These are phyloP conservation scores for Caenorhabditis virilis DNA, from an alignment of 2,888 invertebrate genomes.

Conservation along the genomic window DNA sequence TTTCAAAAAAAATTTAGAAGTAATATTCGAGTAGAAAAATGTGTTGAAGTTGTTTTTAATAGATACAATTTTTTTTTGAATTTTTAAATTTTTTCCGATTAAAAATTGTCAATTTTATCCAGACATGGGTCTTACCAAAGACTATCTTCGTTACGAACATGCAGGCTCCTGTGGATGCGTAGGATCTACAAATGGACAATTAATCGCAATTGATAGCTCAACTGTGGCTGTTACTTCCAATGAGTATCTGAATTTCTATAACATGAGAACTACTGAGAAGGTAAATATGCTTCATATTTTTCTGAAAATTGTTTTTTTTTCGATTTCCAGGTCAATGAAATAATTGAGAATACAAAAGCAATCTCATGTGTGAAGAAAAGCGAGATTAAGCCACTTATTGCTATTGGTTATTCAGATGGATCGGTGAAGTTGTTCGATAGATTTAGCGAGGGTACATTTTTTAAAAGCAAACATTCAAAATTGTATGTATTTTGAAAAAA, in stretches of 20 bases:
- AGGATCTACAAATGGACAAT: slow-evolving; percentile 78
- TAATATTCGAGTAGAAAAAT: too few relatives aligned
- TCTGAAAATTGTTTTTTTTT: background rate
- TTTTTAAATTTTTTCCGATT: too few relatives aligned
- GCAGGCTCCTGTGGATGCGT: slow-evolving; percentile 87
- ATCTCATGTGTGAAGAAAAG: slow-evolving; percentile 81
- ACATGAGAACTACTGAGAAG: slow-evolving; percentile 83
- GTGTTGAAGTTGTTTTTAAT: too few relatives aligned
- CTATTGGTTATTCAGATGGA: slow-evolving; percentile 88
- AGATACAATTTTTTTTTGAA: too few relatives aligned
- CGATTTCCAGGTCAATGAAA: slow-evolving; percentile 48
- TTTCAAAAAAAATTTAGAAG: too few relatives aligned
- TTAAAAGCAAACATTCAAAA: background rate
- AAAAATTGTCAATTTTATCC: background rate
- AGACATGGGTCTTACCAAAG: slow-evolving; percentile 75
- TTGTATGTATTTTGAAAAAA: background rate
- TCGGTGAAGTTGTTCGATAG: slow-evolving; percentile 72
- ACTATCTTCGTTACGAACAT: slow-evolving; percentile 86
- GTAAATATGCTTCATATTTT: slow-evolving; percentile 69
- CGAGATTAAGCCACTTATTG: slow-evolving; percentile 80
- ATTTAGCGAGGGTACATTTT: slow-evolving; percentile 12
- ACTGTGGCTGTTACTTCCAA: slow-evolving; percentile 88
- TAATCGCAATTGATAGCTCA: slow-evolving; percentile 80
- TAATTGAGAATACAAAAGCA: slow-evolving; percentile 73
- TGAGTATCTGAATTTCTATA: slow-evolving; percentile 92